A percentile compares a stretch with the other conserved stretches of the same genome.
Evolutionary conservation across 2,797 vertebrate genomes (phyloP).

Genomic region (Helicolenus hilgendorfi): DNA sequence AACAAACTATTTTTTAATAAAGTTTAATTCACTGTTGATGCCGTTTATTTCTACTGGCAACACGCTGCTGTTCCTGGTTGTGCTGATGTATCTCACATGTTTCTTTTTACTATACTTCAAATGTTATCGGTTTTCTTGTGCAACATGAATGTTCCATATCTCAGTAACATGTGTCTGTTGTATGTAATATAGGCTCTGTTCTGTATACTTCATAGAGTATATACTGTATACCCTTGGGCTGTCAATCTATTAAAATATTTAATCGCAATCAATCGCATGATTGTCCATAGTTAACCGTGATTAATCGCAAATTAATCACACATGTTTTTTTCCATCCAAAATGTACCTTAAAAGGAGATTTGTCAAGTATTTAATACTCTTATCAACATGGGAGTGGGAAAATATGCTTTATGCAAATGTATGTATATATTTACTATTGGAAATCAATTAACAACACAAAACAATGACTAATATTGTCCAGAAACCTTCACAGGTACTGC

Average conservation of each 20-base stretch:
- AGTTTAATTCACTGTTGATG: not conserved
- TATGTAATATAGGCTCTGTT: not conserved
- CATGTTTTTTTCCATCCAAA: too few relatives aligned
- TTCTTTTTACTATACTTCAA: not conserved
- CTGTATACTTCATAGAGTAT: not conserved
- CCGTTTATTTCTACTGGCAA: not conserved
- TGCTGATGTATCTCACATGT: not conserved
- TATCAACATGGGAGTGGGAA: too few relatives aligned
- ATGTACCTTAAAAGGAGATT: too few relatives aligned
- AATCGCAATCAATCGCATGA: not conserved
- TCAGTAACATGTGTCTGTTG: not conserved
- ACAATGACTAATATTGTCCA: too few relatives aligned
- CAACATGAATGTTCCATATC: not conserved
- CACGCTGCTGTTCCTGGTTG: not conserved
- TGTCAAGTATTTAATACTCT: too few relatives aligned
- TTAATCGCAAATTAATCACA: too few relatives aligned
- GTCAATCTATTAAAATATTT: not conserved
- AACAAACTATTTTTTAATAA: not conserved
- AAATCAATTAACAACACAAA: too few relatives aligned
- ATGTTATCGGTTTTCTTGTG: not conserved
- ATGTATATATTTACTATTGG: too few relatives aligned
- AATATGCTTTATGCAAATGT: too few relatives aligned
- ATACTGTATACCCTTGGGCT: not conserved
- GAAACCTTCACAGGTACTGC: too few relatives aligned
- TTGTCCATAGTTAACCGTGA: too few relatives aligned